phyloP scores from a whole-genome alignment of 2,888 invertebrate genomes.

The Odontomyia ornata region DNA sequence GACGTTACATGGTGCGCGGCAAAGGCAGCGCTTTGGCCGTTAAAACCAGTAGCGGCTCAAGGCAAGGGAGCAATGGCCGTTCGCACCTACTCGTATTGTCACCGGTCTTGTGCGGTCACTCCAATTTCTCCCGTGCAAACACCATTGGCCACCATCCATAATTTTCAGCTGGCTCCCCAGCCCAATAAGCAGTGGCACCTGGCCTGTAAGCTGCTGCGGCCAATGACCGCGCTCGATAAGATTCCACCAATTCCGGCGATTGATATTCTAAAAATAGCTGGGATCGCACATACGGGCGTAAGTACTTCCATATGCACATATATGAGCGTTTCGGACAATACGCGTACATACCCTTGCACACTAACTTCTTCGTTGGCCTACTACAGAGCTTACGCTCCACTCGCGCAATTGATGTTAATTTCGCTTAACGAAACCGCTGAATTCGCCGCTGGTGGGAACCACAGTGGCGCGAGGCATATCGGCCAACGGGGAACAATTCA shows the following conservation, averaged over 20 bases:
- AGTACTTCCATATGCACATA: conserved; percentile 58
- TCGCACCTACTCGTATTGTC: background rate
- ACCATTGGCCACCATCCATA: background rate
- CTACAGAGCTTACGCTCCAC: background rate
- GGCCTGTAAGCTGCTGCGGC: conserved; percentile 6
- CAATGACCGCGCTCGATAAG: conserved; percentile 34
- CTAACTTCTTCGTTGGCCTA: conserved; percentile 22
- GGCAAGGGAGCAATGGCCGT: background rate
- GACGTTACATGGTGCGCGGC: background rate
- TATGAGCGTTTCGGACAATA: conserved; percentile 49
- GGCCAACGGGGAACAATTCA: too few species aligned
- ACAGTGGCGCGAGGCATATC: too few species aligned
- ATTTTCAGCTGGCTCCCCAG: background rate
- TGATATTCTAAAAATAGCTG: conserved; percentile 34
- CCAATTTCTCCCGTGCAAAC: background rate
- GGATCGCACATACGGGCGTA: background rate
- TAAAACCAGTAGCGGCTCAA: background rate
- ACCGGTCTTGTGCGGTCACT: background rate
- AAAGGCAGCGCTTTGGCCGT: background rate
- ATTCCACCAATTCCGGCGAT: conserved; percentile 26
- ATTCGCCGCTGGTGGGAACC: too few species aligned
- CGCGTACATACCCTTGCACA: conserved; percentile 41
- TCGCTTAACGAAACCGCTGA: background rate
- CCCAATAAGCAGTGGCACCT: conserved; percentile 7
- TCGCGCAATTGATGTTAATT: background rate